Evolutionary conservation across 2,797 vertebrate genomes (phyloP).

Genomic region (Aldrovandia affinis): DNA sequence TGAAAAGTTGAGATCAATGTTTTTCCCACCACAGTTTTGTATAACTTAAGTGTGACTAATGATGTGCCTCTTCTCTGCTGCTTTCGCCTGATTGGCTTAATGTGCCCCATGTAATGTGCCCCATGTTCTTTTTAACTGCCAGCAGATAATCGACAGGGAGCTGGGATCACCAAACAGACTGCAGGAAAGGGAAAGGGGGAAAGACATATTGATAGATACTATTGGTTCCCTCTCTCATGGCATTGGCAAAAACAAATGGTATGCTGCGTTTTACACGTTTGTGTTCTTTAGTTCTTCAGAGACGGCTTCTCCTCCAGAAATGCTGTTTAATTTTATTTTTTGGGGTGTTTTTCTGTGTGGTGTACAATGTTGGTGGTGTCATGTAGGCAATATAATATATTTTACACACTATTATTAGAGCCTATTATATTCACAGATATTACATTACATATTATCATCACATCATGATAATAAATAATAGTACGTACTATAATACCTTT

Average conservation of each 20-base stretch:
- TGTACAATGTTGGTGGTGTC: background rate
- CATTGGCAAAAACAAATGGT: background rate
- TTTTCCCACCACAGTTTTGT: background rate
- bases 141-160: background rate
- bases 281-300: background rate
- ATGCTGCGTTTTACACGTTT: background rate
- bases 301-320: background rate
- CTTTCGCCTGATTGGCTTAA: background rate
- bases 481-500: too few species aligned
- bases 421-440: too few species aligned
- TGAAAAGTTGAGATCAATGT: background rate
- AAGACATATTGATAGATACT: background rate
- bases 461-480: too few species aligned
- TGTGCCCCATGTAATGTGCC: conserved; percentile 22
- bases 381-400: too few species aligned
- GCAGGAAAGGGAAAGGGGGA: background rate
- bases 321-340: background rate
- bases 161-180: background rate
- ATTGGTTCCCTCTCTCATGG: background rate
- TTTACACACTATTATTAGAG: too few species aligned
- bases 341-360: background rate
- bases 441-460: too few species aligned
- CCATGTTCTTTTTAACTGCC: conserved; percentile 7
- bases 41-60: conserved; percentile 1
- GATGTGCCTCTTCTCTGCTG: background rate